Evolutionary conservation across 2,113 vertebrate genomes (phyloP), one percentile per base, ranked within the genome.

Genomic region (Rhynchomys soricoides): DNA sequence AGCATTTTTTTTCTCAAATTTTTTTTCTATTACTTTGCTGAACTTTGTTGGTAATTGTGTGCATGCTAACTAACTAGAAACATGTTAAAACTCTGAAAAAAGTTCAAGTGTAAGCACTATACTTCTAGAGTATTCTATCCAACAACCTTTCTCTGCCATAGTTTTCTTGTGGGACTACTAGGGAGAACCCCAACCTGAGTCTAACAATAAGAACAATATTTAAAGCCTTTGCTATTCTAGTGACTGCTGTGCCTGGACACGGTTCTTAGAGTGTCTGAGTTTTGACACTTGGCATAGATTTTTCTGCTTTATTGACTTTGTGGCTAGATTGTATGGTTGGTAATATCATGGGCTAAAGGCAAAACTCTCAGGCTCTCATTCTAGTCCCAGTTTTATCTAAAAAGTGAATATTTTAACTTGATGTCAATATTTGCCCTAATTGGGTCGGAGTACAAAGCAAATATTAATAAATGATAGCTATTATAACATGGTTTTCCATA

Each of bases 1-100:
- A 50, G 86, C 82, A 93, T 90, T 94, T 83, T 45, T 91, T 11
- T 64, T 93, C 93, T 88, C 66, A 64, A 26, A 45, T 89, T 89
- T 90, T 91, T 95, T 40, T 1, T 9, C 57, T 92, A 43, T 77
- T 89, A 86, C 17, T 88, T 83, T 86, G 59, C 40, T 96, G 83
- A 87, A n/a, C 75, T 70, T 89, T 82, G 68, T 43, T 91, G 22
- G 19, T 92, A 94, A 92, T 74, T 91, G 37, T 83, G 19, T 79
- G 48, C 71, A 12, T 90, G 24, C 1, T 89, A 83, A 92, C 62
- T 70, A 85, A 95, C 43, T 93, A 24, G 55, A 93, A 71, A 19
- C 52, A 26, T 78, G 78, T 1, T 24, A 21, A 93, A 73, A 24
- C 15, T 90, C 24, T 91, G 79, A 87, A 91, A 16, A 73, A 92